Conservation (phyloP, 2,797 vertebrate species). For the Thamnophis elegans region DNA sequence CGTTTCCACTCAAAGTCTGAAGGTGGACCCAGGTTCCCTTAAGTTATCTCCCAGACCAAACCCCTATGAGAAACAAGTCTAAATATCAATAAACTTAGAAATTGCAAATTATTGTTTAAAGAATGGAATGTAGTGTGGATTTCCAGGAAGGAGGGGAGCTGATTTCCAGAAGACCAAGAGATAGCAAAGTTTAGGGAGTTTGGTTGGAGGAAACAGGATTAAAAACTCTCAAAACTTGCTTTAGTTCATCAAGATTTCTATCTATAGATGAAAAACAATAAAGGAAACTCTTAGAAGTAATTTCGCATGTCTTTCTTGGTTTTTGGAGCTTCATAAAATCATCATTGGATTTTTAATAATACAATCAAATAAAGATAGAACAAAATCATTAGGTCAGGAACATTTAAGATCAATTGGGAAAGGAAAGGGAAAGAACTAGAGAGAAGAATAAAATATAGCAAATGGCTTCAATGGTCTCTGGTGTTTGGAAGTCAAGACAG, state of each 20-base stretch:
- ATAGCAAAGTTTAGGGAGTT: background rate
- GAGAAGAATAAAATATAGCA: background rate
- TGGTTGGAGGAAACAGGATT: background rate
- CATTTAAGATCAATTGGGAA: background rate
- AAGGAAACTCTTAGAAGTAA: background rate
- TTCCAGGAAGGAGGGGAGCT: background rate
- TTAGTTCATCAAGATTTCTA: background rate
- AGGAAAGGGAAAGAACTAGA: no score
- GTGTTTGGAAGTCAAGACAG: background rate
- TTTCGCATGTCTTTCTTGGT: background rate
- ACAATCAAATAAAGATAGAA: background rate
- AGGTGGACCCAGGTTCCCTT: background rate
- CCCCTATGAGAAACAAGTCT: background rate
- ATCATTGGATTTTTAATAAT: background rate
- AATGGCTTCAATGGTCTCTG: background rate
- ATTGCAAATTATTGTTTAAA: background rate
- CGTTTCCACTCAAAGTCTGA: background rate
- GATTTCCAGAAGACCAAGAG: background rate
- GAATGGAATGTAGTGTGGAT: background rate
- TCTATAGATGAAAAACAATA: background rate
- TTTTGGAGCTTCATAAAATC: background rate
- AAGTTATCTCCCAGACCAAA: background rate
- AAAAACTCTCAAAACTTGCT: background rate
- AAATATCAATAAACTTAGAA: background rate
- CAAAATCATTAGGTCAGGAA: background rate